Evolutionary conservation across 2,888 invertebrate genomes (phyloP).

Genomic region (Zygothrica quintamaculata): DNA sequence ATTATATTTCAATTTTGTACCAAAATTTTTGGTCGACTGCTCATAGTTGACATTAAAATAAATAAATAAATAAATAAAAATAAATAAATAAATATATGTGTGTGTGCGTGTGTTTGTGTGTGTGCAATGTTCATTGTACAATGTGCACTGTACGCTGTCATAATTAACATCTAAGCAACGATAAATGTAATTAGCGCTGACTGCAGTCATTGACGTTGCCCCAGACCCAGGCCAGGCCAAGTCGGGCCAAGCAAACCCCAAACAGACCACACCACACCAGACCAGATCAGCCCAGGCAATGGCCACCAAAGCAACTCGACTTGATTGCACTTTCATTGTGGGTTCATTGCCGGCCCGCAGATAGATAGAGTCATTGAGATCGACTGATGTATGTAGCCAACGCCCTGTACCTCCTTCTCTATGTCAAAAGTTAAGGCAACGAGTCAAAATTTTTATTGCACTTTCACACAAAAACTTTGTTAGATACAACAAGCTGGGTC

Average conservation of each 20-base stretch:
- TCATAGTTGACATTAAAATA: no score
- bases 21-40: no score
- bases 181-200: constrained; percentile 73
- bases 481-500: constrained; percentile 5
- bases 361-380: constrained; percentile 13
- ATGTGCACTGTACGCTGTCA: constrained; percentile 60
- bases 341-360: constrained; percentile 64
- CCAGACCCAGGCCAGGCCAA: constrained; percentile 20
- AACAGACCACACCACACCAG: constrained; percentile 8
- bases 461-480: constrained; percentile 23
- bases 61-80: no score
- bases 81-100: background rate
- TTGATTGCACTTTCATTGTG: constrained; percentile 75
- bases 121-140: constrained; percentile 43
- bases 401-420: constrained; percentile 40
- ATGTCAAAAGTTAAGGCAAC: constrained; percentile 63
- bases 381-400: constrained; percentile 36
- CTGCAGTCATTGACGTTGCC: constrained; percentile 53
- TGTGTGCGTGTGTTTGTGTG: constrained; percentile 10
- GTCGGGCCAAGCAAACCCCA: constrained; percentile 5
- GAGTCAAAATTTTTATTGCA: constrained; percentile 59
- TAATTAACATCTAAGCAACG: constrained; percentile 75
- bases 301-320: constrained; percentile 33
- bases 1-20: no score
- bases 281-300: constrained; percentile 11